Conservation (phyloP, 2,797 vertebrate species). For the Acanthopagrus latus region DNA sequence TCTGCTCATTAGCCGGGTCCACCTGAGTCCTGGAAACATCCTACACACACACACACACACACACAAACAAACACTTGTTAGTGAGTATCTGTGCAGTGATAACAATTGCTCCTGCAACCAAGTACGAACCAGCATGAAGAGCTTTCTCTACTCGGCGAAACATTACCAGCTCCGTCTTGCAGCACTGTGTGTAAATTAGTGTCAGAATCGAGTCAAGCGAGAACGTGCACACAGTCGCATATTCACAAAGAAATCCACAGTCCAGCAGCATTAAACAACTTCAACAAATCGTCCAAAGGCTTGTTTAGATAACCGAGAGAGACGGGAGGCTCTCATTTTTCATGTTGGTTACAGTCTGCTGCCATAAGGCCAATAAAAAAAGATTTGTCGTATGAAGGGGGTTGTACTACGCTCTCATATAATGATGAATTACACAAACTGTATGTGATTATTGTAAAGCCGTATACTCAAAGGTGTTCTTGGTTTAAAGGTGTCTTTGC, state of each 20-base stretch:
- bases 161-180: accelerated
- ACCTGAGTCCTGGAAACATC: constrained; percentile 85
- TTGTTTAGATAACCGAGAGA: no score
- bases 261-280: no score
- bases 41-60: constrained; percentile 68
- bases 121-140: not conserved
- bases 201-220: not conserved
- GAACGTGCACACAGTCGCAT: no score
- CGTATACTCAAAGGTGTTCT: not conserved
- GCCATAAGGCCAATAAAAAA: no score
- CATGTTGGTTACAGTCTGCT: no score
- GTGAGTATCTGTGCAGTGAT: not conserved
- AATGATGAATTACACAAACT: not conserved
- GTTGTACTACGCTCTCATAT: not conserved
- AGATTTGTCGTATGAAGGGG: not conserved
- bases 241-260: no score
- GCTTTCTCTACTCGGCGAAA: constrained; percentile 3
- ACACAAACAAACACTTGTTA: not conserved
- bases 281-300: no score
- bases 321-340: no score
- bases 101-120: not conserved
- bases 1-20: constrained; percentile 78
- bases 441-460: not conserved
- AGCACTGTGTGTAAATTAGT: not conserved
- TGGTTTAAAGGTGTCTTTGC: not conserved